phyloP scores from a whole-genome alignment of 2,113 vertebrate species.

The Piprites chloris region DNA sequence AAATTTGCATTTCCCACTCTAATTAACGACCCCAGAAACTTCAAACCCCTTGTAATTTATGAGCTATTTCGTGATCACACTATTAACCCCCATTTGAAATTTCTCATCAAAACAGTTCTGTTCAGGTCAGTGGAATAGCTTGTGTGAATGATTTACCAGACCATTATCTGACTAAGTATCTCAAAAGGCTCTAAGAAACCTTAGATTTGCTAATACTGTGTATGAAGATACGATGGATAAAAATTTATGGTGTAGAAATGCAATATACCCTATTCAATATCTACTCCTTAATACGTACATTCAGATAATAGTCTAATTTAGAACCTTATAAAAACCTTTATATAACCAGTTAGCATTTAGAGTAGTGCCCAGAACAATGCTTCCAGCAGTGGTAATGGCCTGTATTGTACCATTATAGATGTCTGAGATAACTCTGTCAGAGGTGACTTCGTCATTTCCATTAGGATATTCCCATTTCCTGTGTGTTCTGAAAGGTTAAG shows the following conservation, averaged over 20 bases:
- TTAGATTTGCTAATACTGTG: not conserved
- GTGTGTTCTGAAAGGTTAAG: not conserved
- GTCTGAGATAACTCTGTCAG: not conserved
- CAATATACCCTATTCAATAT: not conserved
- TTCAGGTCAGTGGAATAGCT: not conserved
- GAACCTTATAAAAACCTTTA: not conserved
- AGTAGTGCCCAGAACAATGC: not conserved
- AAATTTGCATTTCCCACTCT: not conserved
- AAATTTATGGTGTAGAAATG: not conserved
- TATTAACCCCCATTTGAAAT: not conserved
- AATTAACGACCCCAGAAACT: not conserved
- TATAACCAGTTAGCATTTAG: not conserved
- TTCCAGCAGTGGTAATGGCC: not conserved
- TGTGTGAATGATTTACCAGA: not conserved
- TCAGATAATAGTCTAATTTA: not conserved
- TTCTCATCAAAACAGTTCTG: not conserved
- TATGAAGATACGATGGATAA: not conserved
- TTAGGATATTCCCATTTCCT: not conserved
- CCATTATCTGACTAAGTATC: not conserved
- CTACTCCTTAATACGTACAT: not conserved
- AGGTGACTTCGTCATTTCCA: not conserved
- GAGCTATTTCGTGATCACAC: not conserved
- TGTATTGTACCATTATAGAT: not conserved
- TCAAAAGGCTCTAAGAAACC: not conserved
- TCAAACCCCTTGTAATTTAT: not conserved